phyloP scores from a whole-genome alignment of 2,113 vertebrate species.

The Callithrix jacchus region DNA sequence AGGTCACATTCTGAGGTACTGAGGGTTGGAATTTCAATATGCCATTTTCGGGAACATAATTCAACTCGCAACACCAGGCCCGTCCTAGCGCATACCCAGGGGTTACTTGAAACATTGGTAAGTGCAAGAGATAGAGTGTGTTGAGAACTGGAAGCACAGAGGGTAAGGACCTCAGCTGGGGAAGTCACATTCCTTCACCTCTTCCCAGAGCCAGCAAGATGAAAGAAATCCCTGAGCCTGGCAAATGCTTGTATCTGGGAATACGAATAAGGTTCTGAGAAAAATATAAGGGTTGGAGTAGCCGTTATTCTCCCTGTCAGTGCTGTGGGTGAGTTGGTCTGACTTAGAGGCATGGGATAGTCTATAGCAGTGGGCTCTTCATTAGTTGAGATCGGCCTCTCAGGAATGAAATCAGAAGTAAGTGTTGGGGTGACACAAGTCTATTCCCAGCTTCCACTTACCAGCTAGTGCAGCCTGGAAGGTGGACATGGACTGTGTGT shows the following conservation, averaged over 20 bases:
- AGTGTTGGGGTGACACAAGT: background rate
- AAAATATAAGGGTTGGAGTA: background rate
- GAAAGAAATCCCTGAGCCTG: background rate
- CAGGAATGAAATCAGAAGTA: background rate
- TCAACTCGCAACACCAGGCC: background rate
- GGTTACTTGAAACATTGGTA: background rate
- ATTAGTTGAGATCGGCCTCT: background rate
- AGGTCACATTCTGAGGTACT: background rate
- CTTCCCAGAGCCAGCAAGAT: background rate
- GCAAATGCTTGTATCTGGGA: background rate
- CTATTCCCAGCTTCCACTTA: background rate
- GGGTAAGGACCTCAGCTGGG: background rate
- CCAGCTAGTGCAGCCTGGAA: background rate
- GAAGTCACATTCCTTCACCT: background rate
- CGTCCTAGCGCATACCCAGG: background rate
- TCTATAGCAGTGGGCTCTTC: background rate
- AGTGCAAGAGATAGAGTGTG: background rate
- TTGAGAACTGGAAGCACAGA: background rate
- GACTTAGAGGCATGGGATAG: background rate
- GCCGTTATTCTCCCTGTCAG: background rate
- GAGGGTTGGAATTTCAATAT: background rate
- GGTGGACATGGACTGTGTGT: background rate
- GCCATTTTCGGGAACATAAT: background rate
- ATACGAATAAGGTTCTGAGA: background rate
- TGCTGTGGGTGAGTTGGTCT: background rate